A percentile compares a stretch with the other conserved stretches of the same genome.
Evolutionary conservation across 2,113 vertebrate species (phyloP).

Genomic region (Leucosticte australis): DNA sequence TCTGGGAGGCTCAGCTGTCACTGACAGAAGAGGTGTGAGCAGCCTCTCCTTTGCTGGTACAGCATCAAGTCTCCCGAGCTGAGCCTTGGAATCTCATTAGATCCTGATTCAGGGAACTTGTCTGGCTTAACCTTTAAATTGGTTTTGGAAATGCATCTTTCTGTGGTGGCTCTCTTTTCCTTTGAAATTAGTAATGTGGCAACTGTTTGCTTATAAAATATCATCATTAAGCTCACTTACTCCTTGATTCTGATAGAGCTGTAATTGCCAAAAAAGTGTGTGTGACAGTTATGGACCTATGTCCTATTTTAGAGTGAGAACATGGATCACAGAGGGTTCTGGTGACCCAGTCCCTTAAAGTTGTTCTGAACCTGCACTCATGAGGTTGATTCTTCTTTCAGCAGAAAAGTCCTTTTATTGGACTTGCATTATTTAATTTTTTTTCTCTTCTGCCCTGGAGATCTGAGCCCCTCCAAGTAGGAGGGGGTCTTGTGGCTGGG

Average conservation of each 20-base stretch:
- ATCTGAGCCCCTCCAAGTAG: background rate
- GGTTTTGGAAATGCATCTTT: background rate
- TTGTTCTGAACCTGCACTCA: background rate
- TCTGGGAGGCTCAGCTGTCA: background rate
- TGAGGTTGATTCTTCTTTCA: background rate
- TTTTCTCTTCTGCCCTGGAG: background rate
- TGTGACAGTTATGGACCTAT: background rate
- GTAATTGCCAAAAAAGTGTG: background rate
- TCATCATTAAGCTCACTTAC: background rate
- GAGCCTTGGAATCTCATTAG: background rate
- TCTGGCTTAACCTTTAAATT: background rate
- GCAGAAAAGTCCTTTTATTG: background rate
- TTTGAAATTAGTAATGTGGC: background rate
- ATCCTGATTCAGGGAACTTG: background rate
- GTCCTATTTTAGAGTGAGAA: background rate
- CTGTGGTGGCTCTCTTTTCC: background rate
- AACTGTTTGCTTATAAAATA: background rate
- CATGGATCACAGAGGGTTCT: background rate
- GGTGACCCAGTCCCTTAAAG: background rate
- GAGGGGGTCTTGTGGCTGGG: background rate
- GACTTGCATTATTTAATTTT: fast-evolving
- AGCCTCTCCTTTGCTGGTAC: background rate
- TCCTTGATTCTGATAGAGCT: background rate
- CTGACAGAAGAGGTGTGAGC: background rate
- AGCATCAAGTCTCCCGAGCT: background rate